Conservation (phyloP, 2,797 vertebrate genomes). For the Coreius guichenoti region DNA sequence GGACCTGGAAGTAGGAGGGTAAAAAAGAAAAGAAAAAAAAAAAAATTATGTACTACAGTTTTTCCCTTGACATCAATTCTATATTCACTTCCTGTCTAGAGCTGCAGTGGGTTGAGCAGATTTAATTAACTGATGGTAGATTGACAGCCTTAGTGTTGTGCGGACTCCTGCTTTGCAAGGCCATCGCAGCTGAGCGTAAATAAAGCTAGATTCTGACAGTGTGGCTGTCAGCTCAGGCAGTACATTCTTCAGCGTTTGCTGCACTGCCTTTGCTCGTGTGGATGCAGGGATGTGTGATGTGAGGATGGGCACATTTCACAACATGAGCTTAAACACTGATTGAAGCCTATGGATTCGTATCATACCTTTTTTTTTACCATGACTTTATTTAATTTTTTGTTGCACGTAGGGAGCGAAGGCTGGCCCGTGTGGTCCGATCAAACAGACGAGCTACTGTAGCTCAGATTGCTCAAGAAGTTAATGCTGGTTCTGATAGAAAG, state of each 20-base stretch:
- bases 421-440: too few relatives aligned
- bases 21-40: too few relatives aligned
- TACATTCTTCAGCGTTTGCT: background rate
- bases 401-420: too few relatives aligned
- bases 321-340: background rate
- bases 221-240: background rate
- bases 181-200: background rate
- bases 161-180: background rate
- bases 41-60: background rate
- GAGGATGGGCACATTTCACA: background rate
- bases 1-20: too few relatives aligned
- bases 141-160: background rate
- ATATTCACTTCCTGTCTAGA: background rate
- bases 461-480: too few relatives aligned
- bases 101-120: background rate
- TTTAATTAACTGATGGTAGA: constrained; percentile 8
- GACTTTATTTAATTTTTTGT: background rate
- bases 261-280: background rate
- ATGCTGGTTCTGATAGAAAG: too few relatives aligned
- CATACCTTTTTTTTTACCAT: background rate
- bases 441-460: too few relatives aligned
- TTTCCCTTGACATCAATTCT: background rate
- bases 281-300: background rate
- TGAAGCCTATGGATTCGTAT: background rate
- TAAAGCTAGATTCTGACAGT: constrained; percentile 3